phyloP scores from a whole-genome alignment of 2,113 vertebrate genomes.

The Daboia siamensis region DNA sequence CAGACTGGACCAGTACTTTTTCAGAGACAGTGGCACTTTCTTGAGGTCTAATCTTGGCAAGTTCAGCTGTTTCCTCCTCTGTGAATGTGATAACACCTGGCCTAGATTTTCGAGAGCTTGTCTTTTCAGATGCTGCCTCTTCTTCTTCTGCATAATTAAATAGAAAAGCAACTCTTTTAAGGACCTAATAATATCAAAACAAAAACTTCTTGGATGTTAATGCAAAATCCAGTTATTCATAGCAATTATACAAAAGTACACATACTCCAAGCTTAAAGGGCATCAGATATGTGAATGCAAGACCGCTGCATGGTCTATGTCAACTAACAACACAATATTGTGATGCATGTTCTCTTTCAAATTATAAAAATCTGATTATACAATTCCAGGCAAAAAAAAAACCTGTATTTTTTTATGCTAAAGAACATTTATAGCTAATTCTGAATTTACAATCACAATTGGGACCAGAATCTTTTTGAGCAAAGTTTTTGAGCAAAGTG shows the following conservation, averaged over 20 bases:
- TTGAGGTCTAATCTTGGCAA: slow-evolving; percentile 86
- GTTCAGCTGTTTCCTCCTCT: slow-evolving; percentile 91
- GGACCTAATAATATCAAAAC: neutral
- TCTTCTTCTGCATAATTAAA: slow-evolving; percentile 73
- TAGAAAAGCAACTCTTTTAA: neutral
- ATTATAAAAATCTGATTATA: neutral
- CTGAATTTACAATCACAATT: neutral
- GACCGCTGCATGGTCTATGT: too few species aligned
- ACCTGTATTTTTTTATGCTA: neutral
- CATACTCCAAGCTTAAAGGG: neutral
- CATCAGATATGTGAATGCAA: neutral
- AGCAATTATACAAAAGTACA: neutral
- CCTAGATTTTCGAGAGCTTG: slow-evolving; percentile 75
- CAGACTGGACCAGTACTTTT: slow-evolving; percentile 93
- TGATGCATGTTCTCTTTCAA: neutral
- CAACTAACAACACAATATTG: neutral
- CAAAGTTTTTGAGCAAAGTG: neutral
- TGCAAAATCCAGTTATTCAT: neutral
- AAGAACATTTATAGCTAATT: neutral
- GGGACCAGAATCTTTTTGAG: neutral
- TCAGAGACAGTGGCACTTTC: slow-evolving; percentile 92
- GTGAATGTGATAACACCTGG: slow-evolving; percentile 93
- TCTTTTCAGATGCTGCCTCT: slow-evolving; percentile 76
- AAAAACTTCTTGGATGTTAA: neutral
- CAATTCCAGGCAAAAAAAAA: neutral